phyloP scores from a whole-genome alignment of 2,113 vertebrate species.

The Ailuropoda melanoleuca region DNA sequence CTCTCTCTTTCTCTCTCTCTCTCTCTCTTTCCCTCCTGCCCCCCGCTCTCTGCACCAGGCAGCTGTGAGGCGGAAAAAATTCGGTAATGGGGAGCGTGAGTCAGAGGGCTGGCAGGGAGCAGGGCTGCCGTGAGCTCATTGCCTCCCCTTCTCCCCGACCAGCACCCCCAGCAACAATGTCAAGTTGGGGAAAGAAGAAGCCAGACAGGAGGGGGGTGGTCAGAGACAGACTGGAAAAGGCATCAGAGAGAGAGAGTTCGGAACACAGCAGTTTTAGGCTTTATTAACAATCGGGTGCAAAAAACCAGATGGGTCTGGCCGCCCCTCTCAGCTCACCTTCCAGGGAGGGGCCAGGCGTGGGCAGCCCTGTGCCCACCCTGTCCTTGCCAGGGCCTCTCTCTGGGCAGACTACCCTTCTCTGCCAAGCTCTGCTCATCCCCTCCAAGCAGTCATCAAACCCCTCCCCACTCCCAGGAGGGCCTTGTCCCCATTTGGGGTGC shows the following conservation, averaged over 20 bases:
- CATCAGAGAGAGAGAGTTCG: slow-evolving; percentile 52
- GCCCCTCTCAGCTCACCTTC: background rate
- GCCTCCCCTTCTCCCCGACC: background rate
- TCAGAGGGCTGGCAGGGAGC: slow-evolving; percentile 71
- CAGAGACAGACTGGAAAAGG: slow-evolving; percentile 58
- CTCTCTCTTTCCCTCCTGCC: background rate
- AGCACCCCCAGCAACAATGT: background rate
- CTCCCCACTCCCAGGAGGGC: background rate
- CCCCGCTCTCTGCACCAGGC: background rate
- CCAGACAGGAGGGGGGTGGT: slow-evolving; percentile 22
- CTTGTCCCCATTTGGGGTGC: background rate
- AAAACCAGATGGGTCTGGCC: slow-evolving; percentile 49
- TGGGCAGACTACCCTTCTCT: background rate
- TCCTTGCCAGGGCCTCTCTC: accelerated
- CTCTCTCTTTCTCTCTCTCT: too few species aligned
- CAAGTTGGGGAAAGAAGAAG: slow-evolving; percentile 2
- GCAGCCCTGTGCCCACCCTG: background rate
- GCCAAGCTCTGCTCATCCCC: background rate
- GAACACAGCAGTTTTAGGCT: background rate
- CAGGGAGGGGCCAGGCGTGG: background rate
- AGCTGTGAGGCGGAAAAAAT: slow-evolving; percentile 69
- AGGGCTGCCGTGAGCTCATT: slow-evolving; percentile 64
- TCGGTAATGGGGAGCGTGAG: slow-evolving; percentile 73
- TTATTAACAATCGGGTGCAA: slow-evolving; percentile 67
- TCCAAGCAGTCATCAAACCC: background rate